Evolutionary conservation across 2,113 vertebrate species (phyloP), one percentile per base, ranked within the genome.

Genomic region (Crocuta crocuta): DNA sequence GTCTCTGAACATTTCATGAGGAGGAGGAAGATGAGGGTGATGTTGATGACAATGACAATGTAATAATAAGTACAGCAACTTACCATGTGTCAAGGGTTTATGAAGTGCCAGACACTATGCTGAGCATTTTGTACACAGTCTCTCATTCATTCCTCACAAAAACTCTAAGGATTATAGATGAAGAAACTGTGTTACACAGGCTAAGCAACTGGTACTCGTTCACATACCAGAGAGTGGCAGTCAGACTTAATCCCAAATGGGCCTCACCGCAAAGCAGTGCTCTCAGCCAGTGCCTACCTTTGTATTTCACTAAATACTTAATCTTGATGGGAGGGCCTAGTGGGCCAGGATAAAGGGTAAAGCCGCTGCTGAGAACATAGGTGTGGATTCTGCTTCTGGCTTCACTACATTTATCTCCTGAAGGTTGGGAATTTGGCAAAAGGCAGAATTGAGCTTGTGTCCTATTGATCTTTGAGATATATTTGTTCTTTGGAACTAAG

Each of bases 401-500:
- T 95, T 50, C 82, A 45, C 43, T 74, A 66, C 19, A 65, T 68
- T 91, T 76, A 53, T 74, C 58, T 94, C 48, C 23, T 0, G 0
- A 84, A 23, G 33, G 80, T 0, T 85, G 43, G 94, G 73, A 97
- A 81, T 70, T 24, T 48, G 45, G 65, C 21, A 91, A 95, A 97
- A 94, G 87, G 58, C 35, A 94, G 85, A 93, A 89, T 1, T 74
- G 65, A 39, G 10, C 24, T 83, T 74, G 21, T 63, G 50, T 31
- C 39, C 35, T 86, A 23, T 11, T 86, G 17, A 43, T 78, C 95
- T 94, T n/a, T 7, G 79, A 79, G 82, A 91, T 33, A 74, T 15
- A 45, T 71, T 33, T 90, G 76, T 89, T 12, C 35, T 89, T 92
- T 94, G 13, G 63, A 94, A 84, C n/a, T 71, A 92, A 91, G 68